Base-by-base conservation (phyloP, 2,797 vertebrate species). In the Cercopithecus petaurista region DNA sequence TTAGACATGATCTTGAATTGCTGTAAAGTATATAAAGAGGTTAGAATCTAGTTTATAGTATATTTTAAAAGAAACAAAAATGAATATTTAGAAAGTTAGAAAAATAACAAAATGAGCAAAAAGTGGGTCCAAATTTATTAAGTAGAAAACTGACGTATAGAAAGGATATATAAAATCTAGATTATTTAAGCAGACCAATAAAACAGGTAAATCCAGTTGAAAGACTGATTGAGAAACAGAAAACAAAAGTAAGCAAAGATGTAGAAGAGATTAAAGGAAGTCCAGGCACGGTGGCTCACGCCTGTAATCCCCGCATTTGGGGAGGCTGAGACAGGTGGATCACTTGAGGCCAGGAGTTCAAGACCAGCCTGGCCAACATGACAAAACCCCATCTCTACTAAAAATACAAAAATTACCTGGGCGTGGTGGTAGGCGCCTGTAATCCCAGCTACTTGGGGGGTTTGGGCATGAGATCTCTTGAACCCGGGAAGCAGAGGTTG, bases 81-180 rank as follows among this genome's bases (percentile, higher is more conserved):
- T 75, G 8, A 90, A 64, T 52, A 5, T 19, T 84, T 55, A 88
- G 13, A 33, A 92, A 85, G 50, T 86, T 72, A 77, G 36, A 48
- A 80, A 91, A 93, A 88, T 39, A 93, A 95, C 22, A 88, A 83
- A 93, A 87, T 67, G 28, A 90, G 10, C 92, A 95, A 96, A 90
- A 89, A 73, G 4, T 72, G 41, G 59, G 15, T 79, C 84, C 82
- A 96, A 87, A 84, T 83, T 39, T 86, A 36, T 76, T 73, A 80
- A 84, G 43, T 84, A 93, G 28, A 91, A 93, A 91, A 90, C 19
- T 52, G 64, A 30, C n/a, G 26, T 46, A 3, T 55, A 64, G 36
- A 73, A 87, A 83, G 46, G n/a, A n/a, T 59, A 72, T 82, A 26
- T 86, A 86, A 85, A 94, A 87, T 13, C 22, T 50, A 90, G 21